These are phyloP conservation scores for Cephonodes hylas DNA, from an alignment of 2,888 invertebrate genomes.

Conservation along the genomic window DNA sequence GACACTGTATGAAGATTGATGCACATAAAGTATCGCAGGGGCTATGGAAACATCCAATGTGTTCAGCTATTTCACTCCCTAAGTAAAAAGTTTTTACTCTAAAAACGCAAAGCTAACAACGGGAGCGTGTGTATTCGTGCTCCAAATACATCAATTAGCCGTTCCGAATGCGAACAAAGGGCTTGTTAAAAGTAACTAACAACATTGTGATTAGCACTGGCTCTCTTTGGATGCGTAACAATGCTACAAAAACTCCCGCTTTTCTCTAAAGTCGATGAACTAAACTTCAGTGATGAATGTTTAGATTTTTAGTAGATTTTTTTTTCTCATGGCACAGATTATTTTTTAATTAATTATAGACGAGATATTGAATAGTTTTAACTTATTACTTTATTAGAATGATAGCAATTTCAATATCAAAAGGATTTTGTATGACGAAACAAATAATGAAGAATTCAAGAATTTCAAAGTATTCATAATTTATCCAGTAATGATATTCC, in stretches of 20 bases:
- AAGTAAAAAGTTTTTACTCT: neutral
- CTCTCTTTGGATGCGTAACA: neutral
- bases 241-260: neutral
- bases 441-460: too few species aligned
- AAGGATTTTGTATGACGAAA: too few species aligned
- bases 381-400: too few species aligned
- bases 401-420: too few species aligned
- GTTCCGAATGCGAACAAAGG: constrained; percentile 8
- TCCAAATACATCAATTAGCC: neutral
- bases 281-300: neutral
- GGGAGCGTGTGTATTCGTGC: neutral
- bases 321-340: too few species aligned
- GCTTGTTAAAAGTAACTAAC: constrained; percentile 8
- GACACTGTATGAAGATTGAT: neutral
- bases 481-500: too few species aligned
- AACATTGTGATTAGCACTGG: neutral
- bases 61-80: neutral
- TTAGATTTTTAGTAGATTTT: too few species aligned
- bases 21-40: neutral
- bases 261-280: constrained; percentile 1
- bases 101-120: too few species aligned
- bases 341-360: too few species aligned
- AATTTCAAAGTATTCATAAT: too few species aligned
- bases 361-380: too few species aligned
- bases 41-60: neutral